phyloP scores from a whole-genome alignment of 2,888 invertebrate genomes.

The Caenorhabditis japonica region DNA sequence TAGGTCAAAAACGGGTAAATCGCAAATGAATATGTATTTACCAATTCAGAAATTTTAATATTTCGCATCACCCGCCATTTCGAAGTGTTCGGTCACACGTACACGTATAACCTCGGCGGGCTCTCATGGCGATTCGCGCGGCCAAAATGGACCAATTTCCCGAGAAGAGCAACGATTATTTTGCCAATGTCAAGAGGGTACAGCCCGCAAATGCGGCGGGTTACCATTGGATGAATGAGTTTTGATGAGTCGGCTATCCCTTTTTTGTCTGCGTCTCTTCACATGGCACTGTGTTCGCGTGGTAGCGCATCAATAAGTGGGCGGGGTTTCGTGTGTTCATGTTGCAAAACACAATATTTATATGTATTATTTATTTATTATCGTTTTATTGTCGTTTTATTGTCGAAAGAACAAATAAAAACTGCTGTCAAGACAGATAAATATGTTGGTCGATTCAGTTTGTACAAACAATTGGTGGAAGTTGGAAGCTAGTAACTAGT shows the following conservation, averaged over 20 bases:
- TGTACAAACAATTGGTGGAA: conserved; percentile 34
- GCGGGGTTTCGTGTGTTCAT: too few species aligned
- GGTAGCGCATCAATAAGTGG: too few species aligned
- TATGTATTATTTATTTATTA: too few species aligned
- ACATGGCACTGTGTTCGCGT: too few species aligned
- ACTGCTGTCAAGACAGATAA: conserved; percentile 35
- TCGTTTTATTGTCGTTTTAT: too few species aligned
- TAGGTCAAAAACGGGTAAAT: too few species aligned
- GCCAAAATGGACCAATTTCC: conserved; percentile 43
- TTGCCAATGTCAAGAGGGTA: conserved; percentile 36
- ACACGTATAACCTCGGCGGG: conserved; percentile 31
- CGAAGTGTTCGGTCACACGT: conserved; percentile 29
- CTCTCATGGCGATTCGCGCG: conserved; percentile 44
- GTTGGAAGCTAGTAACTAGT: background rate
- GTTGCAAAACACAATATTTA: too few species aligned
- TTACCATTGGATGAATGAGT: conserved; percentile 31
- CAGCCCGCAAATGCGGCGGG: conserved; percentile 36
- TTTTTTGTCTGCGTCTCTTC: too few species aligned
- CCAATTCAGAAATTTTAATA: conserved; percentile 22
- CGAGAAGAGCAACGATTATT: conserved; percentile 45
- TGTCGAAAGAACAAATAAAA: too few species aligned
- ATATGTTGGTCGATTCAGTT: conserved; percentile 25
- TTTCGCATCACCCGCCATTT: conserved; percentile 21
- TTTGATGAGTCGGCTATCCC: too few species aligned
- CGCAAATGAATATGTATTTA: too few species aligned